Evolutionary conservation across 2,797 vertebrate species (phyloP), one percentile per base, ranked within the genome.

Genomic region (Tenualosa ilisha): DNA sequence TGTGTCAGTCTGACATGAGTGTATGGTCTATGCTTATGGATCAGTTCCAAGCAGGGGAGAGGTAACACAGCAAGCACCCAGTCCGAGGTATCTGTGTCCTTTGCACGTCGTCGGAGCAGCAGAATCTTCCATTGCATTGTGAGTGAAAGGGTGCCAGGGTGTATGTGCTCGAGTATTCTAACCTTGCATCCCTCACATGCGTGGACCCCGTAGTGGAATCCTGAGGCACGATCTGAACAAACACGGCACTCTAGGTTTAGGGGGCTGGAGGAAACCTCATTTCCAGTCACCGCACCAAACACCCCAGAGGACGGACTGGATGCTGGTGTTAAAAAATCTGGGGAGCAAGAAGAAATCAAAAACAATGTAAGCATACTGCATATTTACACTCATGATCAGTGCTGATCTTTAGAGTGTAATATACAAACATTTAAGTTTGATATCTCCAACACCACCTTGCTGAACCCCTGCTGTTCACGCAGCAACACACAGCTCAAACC

Each of bases 151-250:
- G 15, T 85, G 72, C 53, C 15, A 89, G 83, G 82, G 88, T 90
- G 86, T 86, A 3, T 81, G 68, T 37, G 54, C 46, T 63, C 31
- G 17, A n/a, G 31, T 50, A 37, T 24, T 50, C 89, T 90, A 94
- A 99, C 98, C 97, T 99, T 99, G 95, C 98, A 99, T 89, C 98
- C 98, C 92, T 99, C 98, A 59, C 98, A 99, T 6, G 98, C 98
- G 8, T 99, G 98, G n/a, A 99, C 98, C 17, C 98, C 98, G 0
- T 99, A 99, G 92, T 99, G 98, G 93, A 98, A 99, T 87, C 98
- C 98, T 0, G 98, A 99, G 63, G 98, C 98, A 89, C 96, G 98
- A 94, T 99, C 98, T 0, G 97, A 96, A 82, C 98, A 99, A 91
- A 99, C 97, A 43, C 96, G 95, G 88, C 98, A 99, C 92, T 99